Evolutionary conservation across 2,888 invertebrate species (phyloP).

Genomic region (Hipparchia semele): DNA sequence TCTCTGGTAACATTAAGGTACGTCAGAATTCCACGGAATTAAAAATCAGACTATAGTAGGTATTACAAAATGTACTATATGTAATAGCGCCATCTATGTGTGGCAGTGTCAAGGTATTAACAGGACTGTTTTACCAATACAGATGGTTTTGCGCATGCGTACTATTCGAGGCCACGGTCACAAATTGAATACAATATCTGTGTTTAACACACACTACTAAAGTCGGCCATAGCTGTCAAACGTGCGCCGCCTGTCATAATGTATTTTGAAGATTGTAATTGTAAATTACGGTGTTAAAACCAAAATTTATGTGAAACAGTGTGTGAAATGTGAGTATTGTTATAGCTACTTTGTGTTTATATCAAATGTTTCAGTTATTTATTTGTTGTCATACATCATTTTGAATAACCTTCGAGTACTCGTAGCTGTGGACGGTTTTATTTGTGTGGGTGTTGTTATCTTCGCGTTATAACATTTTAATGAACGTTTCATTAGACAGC

Average conservation of each 20-base stretch:
- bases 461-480: background rate
- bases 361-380: background rate
- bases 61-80: background rate
- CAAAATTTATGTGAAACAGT: constrained; percentile 42
- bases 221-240: constrained; percentile 58
- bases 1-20: too few species aligned
- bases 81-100: constrained; percentile 40
- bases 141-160: constrained; percentile 64
- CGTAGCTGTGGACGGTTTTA: background rate
- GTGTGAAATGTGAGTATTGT: constrained; percentile 59
- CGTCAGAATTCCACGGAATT: too few species aligned
- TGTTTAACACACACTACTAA: constrained; percentile 58
- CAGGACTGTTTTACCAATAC: constrained; percentile 60
- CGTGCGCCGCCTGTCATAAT: constrained; percentile 63
- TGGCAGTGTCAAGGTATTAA: constrained; percentile 5
- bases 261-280: constrained; percentile 50
- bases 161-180: constrained; percentile 68
- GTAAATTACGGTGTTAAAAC: constrained; percentile 46
- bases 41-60: too few species aligned
- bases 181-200: constrained; percentile 52
- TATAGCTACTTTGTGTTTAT: constrained; percentile 25
- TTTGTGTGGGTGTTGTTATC: constrained; percentile 6
- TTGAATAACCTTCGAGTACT: background rate
- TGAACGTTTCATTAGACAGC: background rate
- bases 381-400: background rate